Evolutionary conservation across 2,888 invertebrate genomes (phyloP).

Genomic region (Pseudococcus longispinus): DNA sequence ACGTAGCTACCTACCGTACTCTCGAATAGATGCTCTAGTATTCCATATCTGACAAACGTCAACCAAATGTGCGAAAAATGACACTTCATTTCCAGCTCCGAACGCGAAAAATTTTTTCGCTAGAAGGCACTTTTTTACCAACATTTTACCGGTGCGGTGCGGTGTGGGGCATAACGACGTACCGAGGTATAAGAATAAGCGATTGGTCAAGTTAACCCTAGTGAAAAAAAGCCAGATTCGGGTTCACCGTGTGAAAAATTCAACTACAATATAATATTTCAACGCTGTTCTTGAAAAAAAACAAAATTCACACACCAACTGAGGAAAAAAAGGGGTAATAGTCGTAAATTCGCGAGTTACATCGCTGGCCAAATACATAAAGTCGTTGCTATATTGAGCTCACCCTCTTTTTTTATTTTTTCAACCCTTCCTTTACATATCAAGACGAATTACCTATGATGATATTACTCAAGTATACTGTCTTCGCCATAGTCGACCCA

Average conservation of each 20-base stretch:
- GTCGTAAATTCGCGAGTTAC: neutral
- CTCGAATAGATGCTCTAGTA: neutral
- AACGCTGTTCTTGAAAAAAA: neutral
- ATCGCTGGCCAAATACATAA: neutral
- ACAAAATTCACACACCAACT: neutral
- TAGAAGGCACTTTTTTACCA: neutral
- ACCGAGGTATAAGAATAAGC: neutral
- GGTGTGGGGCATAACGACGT: neutral
- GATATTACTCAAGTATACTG: too few species aligned
- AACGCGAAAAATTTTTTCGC: neutral
- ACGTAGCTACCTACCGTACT: too few species aligned
- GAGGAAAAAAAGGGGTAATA: neutral
- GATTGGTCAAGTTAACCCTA: neutral
- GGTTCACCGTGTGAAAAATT: neutral
- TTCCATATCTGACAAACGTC: slow-evolving; percentile 9
- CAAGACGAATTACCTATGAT: neutral
- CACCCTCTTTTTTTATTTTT: neutral
- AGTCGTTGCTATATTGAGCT: neutral
- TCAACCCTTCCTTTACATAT: neutral
- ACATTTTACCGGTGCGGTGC: neutral
- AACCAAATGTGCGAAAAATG: slow-evolving; percentile 38
- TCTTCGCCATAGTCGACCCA: neutral
- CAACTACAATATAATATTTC: slow-evolving; percentile 9
- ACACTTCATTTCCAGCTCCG: slow-evolving; percentile 13
- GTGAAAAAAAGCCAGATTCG: neutral